phyloP scores from a whole-genome alignment of 2,797 vertebrate species.

The Poecilia wingei region DNA sequence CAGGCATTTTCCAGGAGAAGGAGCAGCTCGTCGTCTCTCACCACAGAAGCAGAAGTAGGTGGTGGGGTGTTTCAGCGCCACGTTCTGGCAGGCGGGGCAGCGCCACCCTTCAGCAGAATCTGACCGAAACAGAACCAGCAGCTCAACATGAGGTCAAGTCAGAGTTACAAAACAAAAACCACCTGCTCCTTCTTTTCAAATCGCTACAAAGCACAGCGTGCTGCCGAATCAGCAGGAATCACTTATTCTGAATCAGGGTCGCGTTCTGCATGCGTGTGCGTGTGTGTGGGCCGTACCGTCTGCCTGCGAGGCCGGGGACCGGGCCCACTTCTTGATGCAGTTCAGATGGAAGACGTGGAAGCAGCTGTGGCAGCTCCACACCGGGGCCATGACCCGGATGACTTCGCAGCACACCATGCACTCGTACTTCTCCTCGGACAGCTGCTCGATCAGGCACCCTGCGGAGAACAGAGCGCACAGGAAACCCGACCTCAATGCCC shows the following conservation, averaged over 20 bases:
- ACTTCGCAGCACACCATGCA: constrained; percentile 99
- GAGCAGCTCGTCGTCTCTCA: constrained; percentile 69
- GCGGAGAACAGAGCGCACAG: constrained; percentile 11
- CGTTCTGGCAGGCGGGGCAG: constrained; percentile 97
- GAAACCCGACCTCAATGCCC: not conserved
- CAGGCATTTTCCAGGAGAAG: not conserved
- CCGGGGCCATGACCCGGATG: constrained; percentile 88
- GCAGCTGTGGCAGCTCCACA: constrained; percentile 98
- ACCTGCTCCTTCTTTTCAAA: not conserved
- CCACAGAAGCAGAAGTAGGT: constrained; percentile 96
- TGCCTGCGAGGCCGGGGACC: constrained; percentile 95
- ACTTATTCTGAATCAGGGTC: not conserved
- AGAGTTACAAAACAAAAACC: not conserved
- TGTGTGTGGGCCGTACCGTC: constrained; percentile 81
- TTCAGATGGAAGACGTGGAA: constrained; percentile 97
- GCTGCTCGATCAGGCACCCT: constrained; percentile 96
- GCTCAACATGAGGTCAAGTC: not conserved
- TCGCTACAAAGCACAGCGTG: constrained; percentile 13
- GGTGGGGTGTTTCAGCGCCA: constrained; percentile 85
- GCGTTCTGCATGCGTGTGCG: not conserved
- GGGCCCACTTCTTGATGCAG: constrained; percentile 98
- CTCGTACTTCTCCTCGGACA: constrained; percentile 96
- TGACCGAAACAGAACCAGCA: constrained; percentile 52
- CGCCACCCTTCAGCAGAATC: constrained; percentile 94
- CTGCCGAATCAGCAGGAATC: constrained; percentile 37